Evolutionary conservation across 2,797 vertebrate genomes (phyloP).

Genomic region (Muscicapa striata): DNA sequence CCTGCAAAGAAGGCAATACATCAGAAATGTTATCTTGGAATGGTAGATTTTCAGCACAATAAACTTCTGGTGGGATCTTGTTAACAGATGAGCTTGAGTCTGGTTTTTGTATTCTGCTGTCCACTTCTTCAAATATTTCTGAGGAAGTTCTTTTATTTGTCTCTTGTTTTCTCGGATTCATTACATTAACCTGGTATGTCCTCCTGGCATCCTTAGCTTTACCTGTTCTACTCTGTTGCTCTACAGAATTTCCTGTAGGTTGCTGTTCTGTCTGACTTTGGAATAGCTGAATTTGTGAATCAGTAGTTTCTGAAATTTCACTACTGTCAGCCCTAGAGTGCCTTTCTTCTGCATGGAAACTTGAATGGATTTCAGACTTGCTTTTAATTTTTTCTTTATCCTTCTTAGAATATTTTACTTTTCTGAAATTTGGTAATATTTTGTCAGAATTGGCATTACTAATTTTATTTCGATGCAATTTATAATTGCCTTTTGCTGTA

Average conservation of each 20-base stretch:
- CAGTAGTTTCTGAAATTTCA: background rate
- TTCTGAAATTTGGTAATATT: constrained; percentile 66
- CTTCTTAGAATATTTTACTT: constrained; percentile 69
- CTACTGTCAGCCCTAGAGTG: background rate
- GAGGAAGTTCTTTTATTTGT: background rate
- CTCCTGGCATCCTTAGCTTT: constrained; percentile 7
- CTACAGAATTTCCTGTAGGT: background rate
- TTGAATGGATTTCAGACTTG: constrained; percentile 18
- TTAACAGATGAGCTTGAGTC: background rate
- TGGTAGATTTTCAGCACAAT: background rate
- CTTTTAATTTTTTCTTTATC: constrained; percentile 57
- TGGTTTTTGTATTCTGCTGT: background rate
- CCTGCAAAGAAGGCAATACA: background rate
- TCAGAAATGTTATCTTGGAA: background rate
- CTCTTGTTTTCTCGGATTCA: constrained; percentile 12
- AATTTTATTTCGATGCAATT: constrained; percentile 1
- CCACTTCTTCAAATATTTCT: background rate
- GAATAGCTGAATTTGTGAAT: background rate
- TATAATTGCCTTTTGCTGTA: constrained; percentile 60
- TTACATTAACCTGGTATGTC: constrained; percentile 5
- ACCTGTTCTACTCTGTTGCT: background rate
- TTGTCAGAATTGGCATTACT: constrained; percentile 23
- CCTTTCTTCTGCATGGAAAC: constrained; percentile 13
- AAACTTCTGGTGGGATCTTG: background rate
- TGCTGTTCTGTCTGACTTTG: background rate